Evolutionary conservation across 2,888 invertebrate genomes (phyloP), one percentile per base, ranked within the genome.

Genomic region (Ectobius pallidus): DNA sequence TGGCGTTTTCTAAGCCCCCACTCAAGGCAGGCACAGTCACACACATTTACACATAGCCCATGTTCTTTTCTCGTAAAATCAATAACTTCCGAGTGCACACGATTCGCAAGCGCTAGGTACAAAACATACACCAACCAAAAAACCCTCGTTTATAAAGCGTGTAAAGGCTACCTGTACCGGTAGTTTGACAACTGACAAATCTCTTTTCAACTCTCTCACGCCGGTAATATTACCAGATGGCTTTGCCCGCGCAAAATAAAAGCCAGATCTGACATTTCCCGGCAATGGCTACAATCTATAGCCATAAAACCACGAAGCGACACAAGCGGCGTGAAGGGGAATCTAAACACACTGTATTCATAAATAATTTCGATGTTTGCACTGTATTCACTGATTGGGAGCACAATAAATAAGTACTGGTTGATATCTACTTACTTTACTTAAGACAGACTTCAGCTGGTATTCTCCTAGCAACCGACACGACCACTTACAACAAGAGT

Each of bases 1-100:
- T 1, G 58, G 14, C 7, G 3, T 46, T n/a, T 46, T 11, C 7
- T 7, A 7, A 14, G 16, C n/a, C 27, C 58, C 58, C 58, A 58
- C 30, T 58, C n/a, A 58, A 1, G 58, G 14, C 30, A 30, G 58
- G 16, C 58, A 58, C 58, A 32, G 25, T 58, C 58, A 30, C 58
- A 32, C 58, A 58, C 58, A 58, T 58, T 58, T 58, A 58, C 58
- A 58, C 58, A 58, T 62, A 69, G 58, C 70, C n/a, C 73, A 70
- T 73, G 73, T 62, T 68, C 63, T 63, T 73, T 55, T 61, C 68
- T 68, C 71, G 71, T 71, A 74, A 74, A 74, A 74, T 74, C 73
- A 74, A 74, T 74, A 74, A 70, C 63, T 52, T 65, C 70, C 30
- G 49, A 65, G 44, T 9, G 18, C 46, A 65, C 65, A 65, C 44